Base-by-base conservation (phyloP, 2,113 vertebrate species). In the Nematolebias whitei region DNA sequence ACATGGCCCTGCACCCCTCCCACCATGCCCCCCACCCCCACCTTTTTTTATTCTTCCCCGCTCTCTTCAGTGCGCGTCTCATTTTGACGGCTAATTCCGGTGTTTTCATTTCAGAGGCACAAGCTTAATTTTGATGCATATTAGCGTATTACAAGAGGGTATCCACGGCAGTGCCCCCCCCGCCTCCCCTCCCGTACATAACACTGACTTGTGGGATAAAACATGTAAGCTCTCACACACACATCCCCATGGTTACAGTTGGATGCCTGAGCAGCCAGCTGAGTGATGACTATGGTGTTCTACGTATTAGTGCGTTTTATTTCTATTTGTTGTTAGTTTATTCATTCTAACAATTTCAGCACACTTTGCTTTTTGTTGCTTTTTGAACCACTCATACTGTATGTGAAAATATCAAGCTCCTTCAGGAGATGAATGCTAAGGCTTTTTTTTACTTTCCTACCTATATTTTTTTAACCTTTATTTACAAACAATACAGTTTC, bases 31-130 rank as follows among this genome's bases (percentile, higher is more conserved):
- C 22, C 15, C 12, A 12, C 15, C 26, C 0, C 10, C 19, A 9
- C 9, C 49, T 19, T 22, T 20, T 18, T 0, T 41, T 15, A 67
- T 83, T 76, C 74, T 82, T 49, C 29, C 58, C 29, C 29, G 35
- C 66, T 77, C 74, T 83, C 63, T 71, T 66, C 80, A 54, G 53
- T n/a, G 2, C 41, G 48, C 56, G 64, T 78, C 84, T 87, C 70
- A 45, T 83, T 85, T 86, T 83, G 84, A 87, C 63, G 79, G 73
- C 76, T 85, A 84, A 92, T 90, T 87, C 81, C 40, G 68, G 35
- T 74, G 64, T 88, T 90, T 88, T 79, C 78, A 80, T 85, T 85
- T 79, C 78, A 74, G 72, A 78, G 69, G 61, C 66, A 62, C 29
- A 13, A 72, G 82, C 79, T 86, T 88, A 80, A 78, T 86, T 83